Evolutionary conservation across 1,140 invertebrate species (phyloP), one percentile per base, ranked within the genome.

Genomic region (Drosophila gunungcola): DNA sequence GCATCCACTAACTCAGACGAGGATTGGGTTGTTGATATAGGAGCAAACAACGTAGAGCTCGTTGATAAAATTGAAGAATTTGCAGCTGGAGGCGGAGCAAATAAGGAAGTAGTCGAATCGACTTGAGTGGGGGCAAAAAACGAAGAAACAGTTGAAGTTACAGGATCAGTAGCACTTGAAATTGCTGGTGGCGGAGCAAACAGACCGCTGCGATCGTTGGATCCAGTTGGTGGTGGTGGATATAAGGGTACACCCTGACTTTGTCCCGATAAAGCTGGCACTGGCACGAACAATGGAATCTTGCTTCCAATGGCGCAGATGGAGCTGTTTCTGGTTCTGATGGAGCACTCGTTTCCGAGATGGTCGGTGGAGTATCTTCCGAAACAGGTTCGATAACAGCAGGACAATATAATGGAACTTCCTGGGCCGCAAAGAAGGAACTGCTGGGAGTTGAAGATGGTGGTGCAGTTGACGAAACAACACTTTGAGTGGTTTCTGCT

Each of bases 211-310:
- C 21, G 3, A 4, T 2, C 5, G 9, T 12, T 32, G 21, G 41
- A 25, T 36, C 7, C 29, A 29, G 25, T 56, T 41, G 21, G 3
- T 29, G 21, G 34, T 38, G 73, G 81, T 27, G 78, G 76, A 48
- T 85, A 67, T 6, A 76, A 55, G 0, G 54, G 55, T 21, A 67
- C 39, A 12, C 32, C 12, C 29, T 60, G 51, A 21, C 9, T 42
- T 16, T 54, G 42, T 29, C 55, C 63, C 9, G 52, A 43, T 48
- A 32, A 32, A 5, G 43, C 12, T 12, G 81, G 78, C 4, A 78
- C 81, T 6, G 83, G 82, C 34, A 85, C 83, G 49, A 83, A 88
- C 25, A 85, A 25, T 38, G 78, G 52, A 27, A 16, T 16, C 6
- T 73, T 21, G 11, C 10, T 12, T 63, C 34, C 4, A 38, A 34